Conservation (phyloP, 92 coral and sea anemone species). For the Umimayanthus kanabou region DNA sequence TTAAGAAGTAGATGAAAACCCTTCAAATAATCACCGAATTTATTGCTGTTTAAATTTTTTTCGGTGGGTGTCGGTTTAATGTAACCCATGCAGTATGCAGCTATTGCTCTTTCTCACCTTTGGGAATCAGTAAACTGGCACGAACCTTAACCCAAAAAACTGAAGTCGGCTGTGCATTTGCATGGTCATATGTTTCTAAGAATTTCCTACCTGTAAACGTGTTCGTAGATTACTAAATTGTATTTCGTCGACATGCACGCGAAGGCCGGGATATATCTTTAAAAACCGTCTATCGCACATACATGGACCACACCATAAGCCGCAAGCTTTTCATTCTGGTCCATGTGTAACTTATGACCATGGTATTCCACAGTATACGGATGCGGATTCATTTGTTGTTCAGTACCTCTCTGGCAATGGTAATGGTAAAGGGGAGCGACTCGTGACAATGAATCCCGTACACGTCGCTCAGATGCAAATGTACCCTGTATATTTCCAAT, state of each 20-base stretch:
- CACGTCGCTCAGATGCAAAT: not conserved
- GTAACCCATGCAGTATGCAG: not conserved
- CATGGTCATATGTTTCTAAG: constrained; percentile 20
- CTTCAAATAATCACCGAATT: too few species aligned
- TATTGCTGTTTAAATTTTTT: too few species aligned
- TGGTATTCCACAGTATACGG: constrained; percentile 59
- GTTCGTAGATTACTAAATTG: constrained; percentile 45
- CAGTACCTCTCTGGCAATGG: constrained; percentile 37
- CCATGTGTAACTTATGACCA: constrained; percentile 59
- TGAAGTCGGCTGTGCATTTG: constrained; percentile 26
- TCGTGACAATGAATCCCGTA: constrained; percentile 24
- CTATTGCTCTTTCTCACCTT: not conserved
- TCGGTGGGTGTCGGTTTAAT: too few species aligned
- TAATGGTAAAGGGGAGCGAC: constrained; percentile 42
- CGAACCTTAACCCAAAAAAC: not conserved
- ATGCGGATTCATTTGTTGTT: constrained; percentile 47
- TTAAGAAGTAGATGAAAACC: too few species aligned
- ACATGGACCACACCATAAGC: constrained; percentile 57
- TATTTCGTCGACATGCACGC: constrained; percentile 50
- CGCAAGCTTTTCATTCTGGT: constrained; percentile 64
- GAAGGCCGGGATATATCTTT: constrained; percentile 43
- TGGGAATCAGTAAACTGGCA: constrained; percentile 6
- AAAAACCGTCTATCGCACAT: constrained; percentile 60
- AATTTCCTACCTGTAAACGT: constrained; percentile 44
- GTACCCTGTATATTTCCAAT: too few species aligned